These are phyloP conservation scores for Aphidoletes aphidimyza DNA, from an alignment of 2,888 invertebrate species.

Conservation along the genomic window DNA sequence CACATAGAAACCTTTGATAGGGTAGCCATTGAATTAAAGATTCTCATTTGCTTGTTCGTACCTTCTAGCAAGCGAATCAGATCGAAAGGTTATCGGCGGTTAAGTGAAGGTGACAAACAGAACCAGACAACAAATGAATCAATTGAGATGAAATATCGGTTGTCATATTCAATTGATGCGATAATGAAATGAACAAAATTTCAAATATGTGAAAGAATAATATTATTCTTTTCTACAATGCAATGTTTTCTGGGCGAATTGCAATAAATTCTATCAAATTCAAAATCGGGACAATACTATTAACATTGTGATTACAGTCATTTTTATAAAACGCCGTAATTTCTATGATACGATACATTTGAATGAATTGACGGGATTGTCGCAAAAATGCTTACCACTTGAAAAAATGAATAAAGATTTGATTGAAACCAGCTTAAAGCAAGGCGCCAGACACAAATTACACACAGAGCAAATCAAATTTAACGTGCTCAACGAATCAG, in stretches of 20 bases:
- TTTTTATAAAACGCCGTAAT: too few relatives aligned
- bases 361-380: too few relatives aligned
- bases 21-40: not conserved
- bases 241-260: too few relatives aligned
- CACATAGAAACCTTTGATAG: not conserved
- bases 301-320: too few relatives aligned
- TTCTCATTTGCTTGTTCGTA: constrained; percentile 41
- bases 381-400: too few relatives aligned
- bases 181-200: not conserved
- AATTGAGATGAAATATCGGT: not conserved
- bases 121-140: not conserved
- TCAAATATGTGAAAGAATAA: too few relatives aligned
- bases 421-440: too few relatives aligned
- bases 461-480: not conserved
- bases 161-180: not conserved
- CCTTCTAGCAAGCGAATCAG: not conserved
- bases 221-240: too few relatives aligned
- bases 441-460: not conserved
- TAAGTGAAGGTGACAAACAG: not conserved
- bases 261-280: too few relatives aligned
- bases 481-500: constrained; percentile 27
- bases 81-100: not conserved
- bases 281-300: too few relatives aligned
- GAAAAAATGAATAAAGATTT: not conserved
- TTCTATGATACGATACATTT: too few relatives aligned